Base-by-base conservation (phyloP, 2,888 invertebrate species). In the Eupeodes latifasciatus region DNA sequence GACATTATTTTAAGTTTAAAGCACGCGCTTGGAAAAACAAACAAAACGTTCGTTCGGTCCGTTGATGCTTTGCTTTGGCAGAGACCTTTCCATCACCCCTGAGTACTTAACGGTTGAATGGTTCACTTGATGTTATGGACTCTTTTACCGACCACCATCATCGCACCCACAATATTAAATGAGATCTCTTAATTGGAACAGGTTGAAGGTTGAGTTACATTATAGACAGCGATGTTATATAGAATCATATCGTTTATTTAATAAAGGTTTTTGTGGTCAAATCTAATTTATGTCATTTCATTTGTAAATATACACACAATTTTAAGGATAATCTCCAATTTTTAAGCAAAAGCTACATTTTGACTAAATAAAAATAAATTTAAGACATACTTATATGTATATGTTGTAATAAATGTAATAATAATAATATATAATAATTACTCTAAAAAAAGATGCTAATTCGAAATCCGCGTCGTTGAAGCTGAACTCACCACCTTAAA, bases 71-170 rank as follows among this genome's bases (percentile, higher is more conserved):
- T 40, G 27, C 57, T 44, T 40, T 53, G 51, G 51, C n/a, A 40
- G 53, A 55, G 53, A 55, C 12, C 14, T 66, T 40, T 49, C 16
- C 40, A 47, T 66, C 74, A 72, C 72, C 84, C 76, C 47, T 67
- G 67, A 84, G 80, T 74, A 81, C 80, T 84, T 83, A 87, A 84
- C 84, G 57, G 71, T 81, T 84, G 87, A 87, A 79, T 84, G 84
- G 84, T 57, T 83, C 84, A 84, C 72, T 87, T 83, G 69, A 80
- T 84, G 84, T 76, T 80, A 69, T 84, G 79, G 74, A 86, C 74
- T 79, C 47, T 19, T 49, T 49, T 5, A 69, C 36, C 51, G 16
- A 53, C 69, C 34, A 69, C 36, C 6, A 66, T 27, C 27, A 27
- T 27, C 27, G 27, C 27, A 5, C 16, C 9, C 9, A 19, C 74